A percentile compares a stretch with the other conserved stretches of the same genome.
These are phyloP conservation scores for Pangasius sanitwongsei DNA, from an alignment of 2,797 vertebrate genomes.

Conservation along the genomic window DNA sequence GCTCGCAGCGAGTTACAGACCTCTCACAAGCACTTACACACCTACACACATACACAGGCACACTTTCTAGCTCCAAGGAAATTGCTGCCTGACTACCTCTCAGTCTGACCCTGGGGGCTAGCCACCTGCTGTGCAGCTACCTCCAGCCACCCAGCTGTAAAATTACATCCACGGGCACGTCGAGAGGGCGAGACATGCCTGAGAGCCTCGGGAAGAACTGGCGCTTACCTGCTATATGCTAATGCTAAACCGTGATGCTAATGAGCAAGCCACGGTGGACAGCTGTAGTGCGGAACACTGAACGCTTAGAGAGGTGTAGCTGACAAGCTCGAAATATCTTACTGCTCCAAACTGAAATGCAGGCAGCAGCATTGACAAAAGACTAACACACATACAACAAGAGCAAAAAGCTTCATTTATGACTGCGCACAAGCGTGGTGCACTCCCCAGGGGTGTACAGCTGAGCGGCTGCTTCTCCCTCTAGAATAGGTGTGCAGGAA, in stretches of 20 bases:
- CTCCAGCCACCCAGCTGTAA: slow-evolving; percentile 65
- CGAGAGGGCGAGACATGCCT: slow-evolving; percentile 45
- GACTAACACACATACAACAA: slow-evolving; percentile 7
- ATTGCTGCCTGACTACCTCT: slow-evolving; percentile 58
- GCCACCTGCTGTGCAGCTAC: slow-evolving; percentile 54
- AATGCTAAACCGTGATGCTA: slow-evolving; percentile 43
- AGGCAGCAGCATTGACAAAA: slow-evolving; percentile 3
- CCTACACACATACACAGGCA: slow-evolving; percentile 3
- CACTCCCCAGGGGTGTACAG: slow-evolving; percentile 18
- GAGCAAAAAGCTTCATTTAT: slow-evolving; percentile 5
- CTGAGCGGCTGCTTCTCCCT: slow-evolving; percentile 12
- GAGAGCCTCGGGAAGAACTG: slow-evolving; percentile 43
- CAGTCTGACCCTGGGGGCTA: slow-evolving; percentile 59
- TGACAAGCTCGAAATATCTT: background rate
- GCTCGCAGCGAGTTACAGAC: background rate
- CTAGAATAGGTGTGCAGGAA: slow-evolving; percentile 21
- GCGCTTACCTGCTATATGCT: slow-evolving; percentile 51
- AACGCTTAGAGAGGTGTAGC: slow-evolving; percentile 21
- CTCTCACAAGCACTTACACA: slow-evolving; percentile 37
- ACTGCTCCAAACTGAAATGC: background rate
- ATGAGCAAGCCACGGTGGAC: slow-evolving; percentile 19
- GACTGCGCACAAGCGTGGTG: background rate
- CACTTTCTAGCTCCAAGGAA: slow-evolving; percentile 46
- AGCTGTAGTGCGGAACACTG: background rate
- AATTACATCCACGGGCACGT: slow-evolving; percentile 59